phyloP scores from a whole-genome alignment of 2,888 invertebrate genomes.

The Melinaea menophilus region DNA sequence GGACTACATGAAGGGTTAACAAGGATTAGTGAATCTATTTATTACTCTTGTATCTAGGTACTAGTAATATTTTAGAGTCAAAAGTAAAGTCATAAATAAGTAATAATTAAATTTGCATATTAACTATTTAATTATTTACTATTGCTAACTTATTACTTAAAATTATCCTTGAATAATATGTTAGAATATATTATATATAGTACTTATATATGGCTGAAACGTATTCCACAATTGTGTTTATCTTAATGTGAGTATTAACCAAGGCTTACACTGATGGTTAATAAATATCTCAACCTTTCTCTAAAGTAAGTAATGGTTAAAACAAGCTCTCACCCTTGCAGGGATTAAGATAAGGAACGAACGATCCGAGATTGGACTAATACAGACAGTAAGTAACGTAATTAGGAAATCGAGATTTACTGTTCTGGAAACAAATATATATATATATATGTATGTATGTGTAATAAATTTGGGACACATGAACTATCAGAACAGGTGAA shows the following conservation, averaged over 20 bases:
- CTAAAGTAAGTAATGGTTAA: conserved; percentile 48
- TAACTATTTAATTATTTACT: no score
- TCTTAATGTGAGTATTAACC: conserved; percentile 50
- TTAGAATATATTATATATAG: no score
- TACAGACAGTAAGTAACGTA: neutral
- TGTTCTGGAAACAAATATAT: neutral
- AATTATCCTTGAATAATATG: no score
- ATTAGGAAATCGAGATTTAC: neutral
- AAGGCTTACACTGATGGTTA: conserved; percentile 48
- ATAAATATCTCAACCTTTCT: conserved; percentile 55
- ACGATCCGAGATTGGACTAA: conserved; percentile 12
- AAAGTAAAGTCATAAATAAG: no score
- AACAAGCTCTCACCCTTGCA: conserved; percentile 47
- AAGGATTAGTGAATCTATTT: no score
- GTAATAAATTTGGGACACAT: neutral
- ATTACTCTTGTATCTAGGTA: no score
- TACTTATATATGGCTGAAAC: no score
- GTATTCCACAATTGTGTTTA: conserved; percentile 26
- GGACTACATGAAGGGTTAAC: no score
- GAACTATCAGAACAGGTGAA: conserved; percentile 8
- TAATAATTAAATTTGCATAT: no score
- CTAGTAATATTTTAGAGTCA: no score
- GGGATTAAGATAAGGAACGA: conserved; percentile 42
- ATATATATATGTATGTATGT: neutral
- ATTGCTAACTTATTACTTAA: no score